Percentiles rank a stretch among this genome's conserved stretches.
phyloP scores from a whole-genome alignment of 2,888 invertebrate genomes.

The Agonopterix arenella region DNA sequence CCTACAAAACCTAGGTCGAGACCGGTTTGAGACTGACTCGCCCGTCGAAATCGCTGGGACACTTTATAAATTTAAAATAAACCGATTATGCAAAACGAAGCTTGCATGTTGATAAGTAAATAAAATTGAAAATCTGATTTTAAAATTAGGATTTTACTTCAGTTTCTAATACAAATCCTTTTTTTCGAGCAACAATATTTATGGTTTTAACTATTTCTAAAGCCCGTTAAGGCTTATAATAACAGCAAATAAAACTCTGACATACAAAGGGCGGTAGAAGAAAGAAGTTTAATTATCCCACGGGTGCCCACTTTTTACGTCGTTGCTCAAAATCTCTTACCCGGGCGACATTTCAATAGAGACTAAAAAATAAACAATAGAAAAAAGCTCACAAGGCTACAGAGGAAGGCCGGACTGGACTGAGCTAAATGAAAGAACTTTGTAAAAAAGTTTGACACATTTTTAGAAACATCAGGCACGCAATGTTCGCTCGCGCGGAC shows the following conservation, averaged over 20 bases:
- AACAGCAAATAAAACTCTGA: background rate
- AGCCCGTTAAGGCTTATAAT: background rate
- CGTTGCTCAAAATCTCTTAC: constrained; percentile 53
- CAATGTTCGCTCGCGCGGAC: constrained; percentile 60
- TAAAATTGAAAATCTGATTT: constrained; percentile 1
- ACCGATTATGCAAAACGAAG: constrained; percentile 54
- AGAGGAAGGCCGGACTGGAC: constrained; percentile 68
- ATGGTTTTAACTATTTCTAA: background rate
- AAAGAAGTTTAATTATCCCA: constrained; percentile 52
- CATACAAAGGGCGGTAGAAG: constrained; percentile 28
- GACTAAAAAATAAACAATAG: constrained; percentile 68
- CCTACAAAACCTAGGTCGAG: constrained; percentile 28
- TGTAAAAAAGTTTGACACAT: constrained; percentile 76
- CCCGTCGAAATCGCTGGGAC: constrained; percentile 33
- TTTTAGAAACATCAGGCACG: constrained; percentile 75
- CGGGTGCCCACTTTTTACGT: constrained; percentile 50
- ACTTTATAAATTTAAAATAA: constrained; percentile 48
- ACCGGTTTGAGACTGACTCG: constrained; percentile 37
- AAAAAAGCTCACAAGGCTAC: constrained; percentile 61
- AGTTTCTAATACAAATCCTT: too few relatives aligned
- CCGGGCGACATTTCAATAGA: constrained; percentile 65
- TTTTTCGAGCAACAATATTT: too few relatives aligned
- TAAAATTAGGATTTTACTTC: too few relatives aligned
- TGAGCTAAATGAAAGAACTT: constrained; percentile 72
- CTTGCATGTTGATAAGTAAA: constrained; percentile 20